Percentiles rank a stretch among this genome's conserved stretches.
phyloP scores from a whole-genome alignment of 2,888 invertebrate species.

The Eupithecia exiguata region DNA sequence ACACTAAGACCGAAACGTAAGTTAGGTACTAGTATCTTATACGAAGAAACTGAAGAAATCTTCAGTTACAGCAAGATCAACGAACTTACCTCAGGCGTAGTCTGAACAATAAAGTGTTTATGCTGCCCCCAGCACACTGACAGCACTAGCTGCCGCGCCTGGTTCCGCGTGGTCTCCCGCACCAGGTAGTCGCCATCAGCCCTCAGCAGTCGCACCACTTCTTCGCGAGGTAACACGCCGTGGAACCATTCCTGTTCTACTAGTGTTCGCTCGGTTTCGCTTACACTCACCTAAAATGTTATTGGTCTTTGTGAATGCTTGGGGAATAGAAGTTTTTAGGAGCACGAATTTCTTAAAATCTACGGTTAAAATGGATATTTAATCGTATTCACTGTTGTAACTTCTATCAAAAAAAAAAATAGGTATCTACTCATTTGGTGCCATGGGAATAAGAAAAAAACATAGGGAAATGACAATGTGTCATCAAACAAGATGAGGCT shows the following conservation, averaged over 20 bases:
- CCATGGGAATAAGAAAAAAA: background rate
- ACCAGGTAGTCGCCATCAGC: conserved; percentile 97
- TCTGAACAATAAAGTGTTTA: conserved; percentile 98
- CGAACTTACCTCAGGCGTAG: conserved; percentile 90
- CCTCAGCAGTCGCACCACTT: conserved; percentile 95
- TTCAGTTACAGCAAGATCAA: background rate
- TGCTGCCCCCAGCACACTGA: conserved; percentile 98
- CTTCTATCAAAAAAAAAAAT: background rate
- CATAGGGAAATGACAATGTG: background rate
- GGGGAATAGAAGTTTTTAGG: background rate
- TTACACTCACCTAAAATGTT: conserved; percentile 68
- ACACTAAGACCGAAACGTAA: too few species aligned
- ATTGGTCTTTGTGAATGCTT: background rate
- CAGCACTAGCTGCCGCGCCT: conserved; percentile 95
- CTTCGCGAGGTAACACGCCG: conserved; percentile 97
- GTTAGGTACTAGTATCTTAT: too few species aligned
- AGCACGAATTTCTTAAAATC: background rate
- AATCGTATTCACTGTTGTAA: background rate
- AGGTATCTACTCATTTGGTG: too few species aligned
- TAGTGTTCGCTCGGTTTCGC: conserved; percentile 86
- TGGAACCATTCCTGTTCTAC: conserved; percentile 99
- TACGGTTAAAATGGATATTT: background rate
- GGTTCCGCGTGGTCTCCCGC: conserved; percentile 95
- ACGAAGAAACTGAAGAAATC: background rate
- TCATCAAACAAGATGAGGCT: background rate